Conservation (phyloP, 2,113 vertebrate species). For the Coptodon bakossiorum region DNA sequence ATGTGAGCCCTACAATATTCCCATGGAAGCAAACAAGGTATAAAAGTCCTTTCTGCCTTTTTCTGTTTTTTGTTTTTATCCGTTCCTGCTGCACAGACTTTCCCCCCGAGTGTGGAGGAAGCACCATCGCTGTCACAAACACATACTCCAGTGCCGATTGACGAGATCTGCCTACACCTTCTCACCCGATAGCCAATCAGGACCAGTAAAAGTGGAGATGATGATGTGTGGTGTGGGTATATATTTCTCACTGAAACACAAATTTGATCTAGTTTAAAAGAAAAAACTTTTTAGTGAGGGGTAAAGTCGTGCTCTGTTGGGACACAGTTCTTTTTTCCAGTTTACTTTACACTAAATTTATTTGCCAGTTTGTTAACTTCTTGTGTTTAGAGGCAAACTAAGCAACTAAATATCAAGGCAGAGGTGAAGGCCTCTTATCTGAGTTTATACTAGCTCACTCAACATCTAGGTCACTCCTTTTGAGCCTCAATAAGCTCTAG, state of each 20-base stretch:
- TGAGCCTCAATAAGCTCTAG: background rate
- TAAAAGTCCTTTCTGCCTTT: background rate
- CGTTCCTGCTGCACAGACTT: background rate
- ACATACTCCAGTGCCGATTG: background rate
- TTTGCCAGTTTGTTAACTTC: background rate
- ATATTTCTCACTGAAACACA: background rate
- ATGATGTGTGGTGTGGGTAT: background rate
- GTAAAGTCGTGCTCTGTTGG: background rate
- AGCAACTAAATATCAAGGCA: background rate
- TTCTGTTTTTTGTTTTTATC: background rate
- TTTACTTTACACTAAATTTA: background rate
- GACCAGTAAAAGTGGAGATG: background rate
- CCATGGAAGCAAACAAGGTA: background rate
- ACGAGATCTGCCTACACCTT: background rate
- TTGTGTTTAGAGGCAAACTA: background rate
- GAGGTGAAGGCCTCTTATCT: background rate
- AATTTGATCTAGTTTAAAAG: background rate
- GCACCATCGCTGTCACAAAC: background rate
- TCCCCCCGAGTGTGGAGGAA: background rate
- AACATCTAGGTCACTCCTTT: background rate
- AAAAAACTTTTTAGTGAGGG: background rate
- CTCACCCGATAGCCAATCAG: background rate
- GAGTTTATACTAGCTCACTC: background rate
- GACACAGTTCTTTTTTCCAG: background rate
- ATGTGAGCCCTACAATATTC: background rate